phyloP scores from a whole-genome alignment of 2,797 vertebrate species.

The Poliocrania exsul region DNA sequence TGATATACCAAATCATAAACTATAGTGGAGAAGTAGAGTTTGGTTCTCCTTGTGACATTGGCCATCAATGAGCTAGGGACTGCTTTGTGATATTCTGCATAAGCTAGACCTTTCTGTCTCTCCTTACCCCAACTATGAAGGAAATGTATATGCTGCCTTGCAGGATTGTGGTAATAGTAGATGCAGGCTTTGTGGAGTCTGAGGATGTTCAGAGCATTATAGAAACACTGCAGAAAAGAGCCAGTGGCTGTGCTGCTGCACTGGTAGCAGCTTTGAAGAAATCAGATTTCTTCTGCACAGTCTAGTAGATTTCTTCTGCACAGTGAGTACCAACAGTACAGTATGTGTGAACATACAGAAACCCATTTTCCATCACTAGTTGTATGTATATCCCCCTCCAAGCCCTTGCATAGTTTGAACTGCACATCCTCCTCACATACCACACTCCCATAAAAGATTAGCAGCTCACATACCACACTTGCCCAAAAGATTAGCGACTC shows the following conservation, averaged over 20 bases:
- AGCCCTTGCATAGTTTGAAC: neutral
- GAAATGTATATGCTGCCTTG: neutral
- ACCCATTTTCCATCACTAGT: neutral
- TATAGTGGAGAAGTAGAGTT: neutral
- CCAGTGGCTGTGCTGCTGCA: neutral
- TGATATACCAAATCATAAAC: neutral
- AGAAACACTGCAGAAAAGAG: neutral
- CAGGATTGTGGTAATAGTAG: neutral
- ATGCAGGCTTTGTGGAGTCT: neutral
- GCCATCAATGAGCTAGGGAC: neutral
- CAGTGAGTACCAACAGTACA: neutral
- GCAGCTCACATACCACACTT: neutral
- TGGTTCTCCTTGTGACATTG: neutral
- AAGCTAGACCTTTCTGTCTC: neutral
- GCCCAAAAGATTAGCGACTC: neutral
- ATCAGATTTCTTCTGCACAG: neutral
- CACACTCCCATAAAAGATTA: neutral
- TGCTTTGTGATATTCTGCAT: neutral
- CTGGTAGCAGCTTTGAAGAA: neutral
- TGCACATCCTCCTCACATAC: neutral
- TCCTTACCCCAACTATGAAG: neutral
- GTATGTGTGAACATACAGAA: neutral
- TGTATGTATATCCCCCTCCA: neutral
- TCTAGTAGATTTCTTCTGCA: rapidly evolving
- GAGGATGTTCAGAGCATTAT: neutral